These are phyloP conservation scores for Okapia johnstoni DNA, from an alignment of 2,113 vertebrate species.

Conservation along the genomic window DNA sequence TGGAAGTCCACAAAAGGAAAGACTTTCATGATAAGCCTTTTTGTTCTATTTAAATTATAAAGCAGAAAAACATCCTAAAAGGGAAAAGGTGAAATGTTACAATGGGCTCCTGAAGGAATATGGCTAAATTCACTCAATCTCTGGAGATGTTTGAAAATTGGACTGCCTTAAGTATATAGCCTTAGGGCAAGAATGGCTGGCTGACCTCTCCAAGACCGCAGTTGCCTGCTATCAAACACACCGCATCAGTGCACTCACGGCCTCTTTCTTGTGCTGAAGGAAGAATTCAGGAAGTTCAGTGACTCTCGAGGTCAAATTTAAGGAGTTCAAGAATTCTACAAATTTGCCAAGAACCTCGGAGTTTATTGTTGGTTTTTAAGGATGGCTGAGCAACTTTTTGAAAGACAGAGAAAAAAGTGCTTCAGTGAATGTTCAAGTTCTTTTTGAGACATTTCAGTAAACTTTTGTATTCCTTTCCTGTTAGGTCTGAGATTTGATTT, in stretches of 20 bases:
- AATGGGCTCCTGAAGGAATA: neutral
- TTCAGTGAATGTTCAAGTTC: neutral
- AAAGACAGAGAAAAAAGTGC: neutral
- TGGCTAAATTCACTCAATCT: neutral
- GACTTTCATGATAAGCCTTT: neutral
- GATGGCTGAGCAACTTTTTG: neutral
- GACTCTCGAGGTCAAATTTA: conserved; percentile 2
- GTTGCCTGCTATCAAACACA: neutral
- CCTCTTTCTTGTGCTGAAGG: neutral
- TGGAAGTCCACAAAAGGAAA: neutral
- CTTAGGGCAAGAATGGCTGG: neutral
- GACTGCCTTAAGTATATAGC: neutral
- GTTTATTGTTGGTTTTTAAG: neutral
- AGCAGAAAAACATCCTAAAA: neutral
- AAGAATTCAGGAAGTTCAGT: conserved; percentile 27
- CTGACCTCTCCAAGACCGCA: neutral
- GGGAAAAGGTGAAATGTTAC: neutral
- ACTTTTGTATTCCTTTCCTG: neutral
- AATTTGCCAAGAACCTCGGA: conserved; percentile 27
- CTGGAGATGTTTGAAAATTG: conserved; percentile 9
- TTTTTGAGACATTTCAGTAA: neutral
- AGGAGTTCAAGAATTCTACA: conserved; percentile 29
- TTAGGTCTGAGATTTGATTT: neutral
- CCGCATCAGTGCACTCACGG: neutral
- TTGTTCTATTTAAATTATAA: neutral